phyloP scores from a whole-genome alignment of 1,140 invertebrate genomes.

The Triops cancriformis region DNA sequence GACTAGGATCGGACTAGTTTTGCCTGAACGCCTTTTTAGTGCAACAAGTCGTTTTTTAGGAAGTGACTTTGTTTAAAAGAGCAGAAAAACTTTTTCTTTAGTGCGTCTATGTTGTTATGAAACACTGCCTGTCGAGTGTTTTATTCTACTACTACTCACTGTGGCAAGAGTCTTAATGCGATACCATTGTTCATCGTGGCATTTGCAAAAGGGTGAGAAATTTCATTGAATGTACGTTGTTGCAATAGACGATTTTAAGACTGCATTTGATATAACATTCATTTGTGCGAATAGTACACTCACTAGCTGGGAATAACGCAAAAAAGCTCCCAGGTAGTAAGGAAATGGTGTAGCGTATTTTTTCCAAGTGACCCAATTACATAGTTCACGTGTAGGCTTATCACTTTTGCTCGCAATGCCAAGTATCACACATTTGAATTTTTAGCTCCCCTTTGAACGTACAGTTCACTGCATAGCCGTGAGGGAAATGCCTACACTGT shows the following conservation, averaged over 20 bases:
- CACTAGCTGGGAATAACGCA: too few relatives aligned
- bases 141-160: background rate
- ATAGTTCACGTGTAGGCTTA: too few relatives aligned
- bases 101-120: background rate
- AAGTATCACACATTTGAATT: too few relatives aligned
- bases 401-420: too few relatives aligned
- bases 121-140: background rate
- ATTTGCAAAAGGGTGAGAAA: background rate
- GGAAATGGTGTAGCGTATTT: too few relatives aligned
- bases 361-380: too few relatives aligned
- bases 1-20: background rate
- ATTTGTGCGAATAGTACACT: too few relatives aligned
- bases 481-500: too few relatives aligned
- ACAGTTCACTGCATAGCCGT: too few relatives aligned
- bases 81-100: background rate
- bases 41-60: background rate
- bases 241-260: background rate
- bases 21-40: background rate
- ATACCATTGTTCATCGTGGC: background rate
- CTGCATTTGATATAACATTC: background rate
- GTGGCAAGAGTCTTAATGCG: background rate
- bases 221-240: background rate
- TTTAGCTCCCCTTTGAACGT: too few relatives aligned
- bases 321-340: too few relatives aligned
- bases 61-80: background rate